A percentile compares a stretch with the other conserved stretches of the same genome.
Evolutionary conservation across 2,888 invertebrate species (phyloP).

Genomic region (Papilio demoleus): DNA sequence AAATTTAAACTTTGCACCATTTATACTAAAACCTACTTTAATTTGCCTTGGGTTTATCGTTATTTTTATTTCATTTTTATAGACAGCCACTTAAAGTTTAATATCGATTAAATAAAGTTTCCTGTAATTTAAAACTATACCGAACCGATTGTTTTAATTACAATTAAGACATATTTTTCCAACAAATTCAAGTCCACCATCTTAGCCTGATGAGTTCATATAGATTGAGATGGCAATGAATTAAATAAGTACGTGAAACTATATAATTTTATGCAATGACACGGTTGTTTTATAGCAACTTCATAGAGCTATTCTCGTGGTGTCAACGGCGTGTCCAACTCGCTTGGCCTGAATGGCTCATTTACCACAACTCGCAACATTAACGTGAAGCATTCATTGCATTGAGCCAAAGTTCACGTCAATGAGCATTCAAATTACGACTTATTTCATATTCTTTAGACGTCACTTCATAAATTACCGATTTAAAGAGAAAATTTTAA

Average conservation of each 20-base stretch:
- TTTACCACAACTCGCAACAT: constrained; percentile 24
- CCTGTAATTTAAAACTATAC: neutral
- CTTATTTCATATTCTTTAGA: constrained; percentile 15
- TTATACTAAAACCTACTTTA: neutral
- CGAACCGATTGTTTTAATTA: neutral
- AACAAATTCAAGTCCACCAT: neutral
- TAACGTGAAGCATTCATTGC: constrained; percentile 12
- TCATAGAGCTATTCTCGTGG: constrained; percentile 7
- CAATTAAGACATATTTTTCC: neutral
- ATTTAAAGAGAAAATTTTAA: neutral
- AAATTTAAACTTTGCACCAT: neutral
- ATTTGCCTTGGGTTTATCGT: neutral
- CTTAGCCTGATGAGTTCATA: neutral
- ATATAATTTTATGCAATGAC: constrained; percentile 13
- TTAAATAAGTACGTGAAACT: neutral
- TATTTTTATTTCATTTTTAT: neutral
- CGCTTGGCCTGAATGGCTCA: constrained; percentile 25
- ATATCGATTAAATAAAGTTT: constrained; percentile 4
- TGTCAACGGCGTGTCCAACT: constrained; percentile 7
- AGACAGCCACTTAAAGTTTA: constrained; percentile 1
- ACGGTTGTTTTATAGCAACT: constrained; percentile 12
- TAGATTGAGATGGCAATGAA: neutral
- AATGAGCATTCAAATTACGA: constrained; percentile 15
- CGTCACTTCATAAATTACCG: neutral
- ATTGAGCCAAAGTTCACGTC: constrained; percentile 10